These are phyloP conservation scores for Pangasius larnaudii DNA, from an alignment of 2,797 vertebrate genomes.

Conservation along the genomic window DNA sequence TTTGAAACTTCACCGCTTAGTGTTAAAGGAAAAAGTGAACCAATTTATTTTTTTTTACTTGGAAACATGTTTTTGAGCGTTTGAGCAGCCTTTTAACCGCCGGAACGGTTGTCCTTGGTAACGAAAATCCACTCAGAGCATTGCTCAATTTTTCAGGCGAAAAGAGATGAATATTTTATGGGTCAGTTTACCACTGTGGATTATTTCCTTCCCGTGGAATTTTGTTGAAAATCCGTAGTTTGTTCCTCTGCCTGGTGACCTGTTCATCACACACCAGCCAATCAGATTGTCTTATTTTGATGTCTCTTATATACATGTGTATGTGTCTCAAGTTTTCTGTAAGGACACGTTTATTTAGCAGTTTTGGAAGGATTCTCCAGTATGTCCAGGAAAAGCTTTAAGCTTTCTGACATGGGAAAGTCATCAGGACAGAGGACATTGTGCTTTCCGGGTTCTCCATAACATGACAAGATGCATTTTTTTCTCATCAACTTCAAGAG, in stretches of 20 bases:
- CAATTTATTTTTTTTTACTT: not conserved
- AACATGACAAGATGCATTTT: not conserved
- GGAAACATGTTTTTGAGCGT: not conserved
- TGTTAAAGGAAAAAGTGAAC: not conserved
- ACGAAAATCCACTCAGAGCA: not conserved
- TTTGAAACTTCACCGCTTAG: not conserved
- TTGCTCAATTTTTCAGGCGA: not conserved
- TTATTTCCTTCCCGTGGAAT: not conserved
- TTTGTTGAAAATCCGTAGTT: not conserved
- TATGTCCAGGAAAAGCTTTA: not conserved
- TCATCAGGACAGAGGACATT: not conserved
- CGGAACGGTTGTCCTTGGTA: not conserved
- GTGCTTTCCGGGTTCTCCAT: not conserved
- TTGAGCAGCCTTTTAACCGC: not conserved
- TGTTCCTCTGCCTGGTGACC: not conserved
- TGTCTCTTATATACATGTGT: not conserved
- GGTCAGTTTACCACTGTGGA: not conserved
- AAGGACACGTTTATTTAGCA: not conserved
- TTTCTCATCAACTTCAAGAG: not conserved
- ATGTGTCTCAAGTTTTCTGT: not conserved
- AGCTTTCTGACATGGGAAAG: not conserved
- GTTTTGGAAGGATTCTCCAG: not conserved
- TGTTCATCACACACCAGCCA: not conserved
- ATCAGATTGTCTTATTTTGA: not conserved
- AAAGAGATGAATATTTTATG: not conserved